Percentiles rank a stretch among this genome's conserved stretches.
Conservation (phyloP, 2,797 vertebrate species). For the Tauraco hartlaubi region DNA sequence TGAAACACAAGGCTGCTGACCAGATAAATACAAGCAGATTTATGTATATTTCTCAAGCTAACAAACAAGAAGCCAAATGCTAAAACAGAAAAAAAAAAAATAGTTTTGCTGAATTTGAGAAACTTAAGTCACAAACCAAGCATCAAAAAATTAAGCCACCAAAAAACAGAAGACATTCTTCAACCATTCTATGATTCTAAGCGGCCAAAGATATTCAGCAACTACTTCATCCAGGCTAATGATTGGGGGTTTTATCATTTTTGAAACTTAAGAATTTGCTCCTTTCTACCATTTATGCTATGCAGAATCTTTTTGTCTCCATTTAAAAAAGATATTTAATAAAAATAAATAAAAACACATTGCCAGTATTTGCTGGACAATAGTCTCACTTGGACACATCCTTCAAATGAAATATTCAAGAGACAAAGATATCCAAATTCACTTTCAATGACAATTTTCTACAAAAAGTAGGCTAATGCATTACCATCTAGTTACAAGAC, state of each 20-base stretch:
- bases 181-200: neutral
- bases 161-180: neutral
- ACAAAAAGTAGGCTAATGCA: neutral
- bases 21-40: neutral
- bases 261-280: neutral
- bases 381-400: neutral
- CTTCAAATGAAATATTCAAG: neutral
- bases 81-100: neutral
- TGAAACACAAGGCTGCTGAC: neutral
- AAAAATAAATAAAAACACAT: neutral
- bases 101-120: neutral
- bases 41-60: neutral
- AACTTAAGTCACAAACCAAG: neutral
- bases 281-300: neutral
- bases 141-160: neutral
- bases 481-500: neutral
- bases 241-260: rapidly evolving
- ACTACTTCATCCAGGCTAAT: neutral
- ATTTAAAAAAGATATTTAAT: neutral
- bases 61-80: neutral
- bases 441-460: neutral
- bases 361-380: neutral
- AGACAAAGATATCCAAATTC: neutral
- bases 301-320: neutral
- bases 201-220: neutral